Evolutionary conservation across 2,888 invertebrate genomes (phyloP), one percentile per base, ranked within the genome.

Genomic region (Miltochrista miniata): DNA sequence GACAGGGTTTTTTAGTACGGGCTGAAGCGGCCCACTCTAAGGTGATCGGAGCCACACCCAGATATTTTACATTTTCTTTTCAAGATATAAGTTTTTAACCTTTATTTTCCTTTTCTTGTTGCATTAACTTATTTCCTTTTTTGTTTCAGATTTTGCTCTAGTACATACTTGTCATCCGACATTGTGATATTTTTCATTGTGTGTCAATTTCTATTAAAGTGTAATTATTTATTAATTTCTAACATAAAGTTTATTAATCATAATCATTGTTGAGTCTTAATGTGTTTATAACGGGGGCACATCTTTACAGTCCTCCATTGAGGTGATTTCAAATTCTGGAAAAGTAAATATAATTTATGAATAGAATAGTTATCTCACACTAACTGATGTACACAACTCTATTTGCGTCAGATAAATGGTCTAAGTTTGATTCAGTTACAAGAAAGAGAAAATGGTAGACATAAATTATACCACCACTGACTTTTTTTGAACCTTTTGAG

Each of bases 81-180:
- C 10, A 8, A 31, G 4, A 4, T 24, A 24, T 24, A 24, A 24
- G 5, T 24, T 24, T 24, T 24, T 24, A 24, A 24, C 18, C 18
- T 24, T 24, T 5, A 24, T 2, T 24, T 24, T 24, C 2, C 5
- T 24, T 24, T 5, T 24, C 3, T 24, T 24, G 2, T 5, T 4
- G 18, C n/a, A n/a, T n/a, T n/a, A n/a, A n/a, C n/a, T n/a, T 24
- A 24, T 24, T 4, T 24, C 5, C 18, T 24, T 12, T 24, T 18
- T 13, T 11, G 5, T 85, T 84, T 54, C 82, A 85, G 86, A 83
- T 78, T 86, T 86, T 46, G 65, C 78, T 7, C 48, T 85, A 11
- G 76, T 78, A 12, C 59, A 74, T 40, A 72, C 73, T 45, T 82
- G 81, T 53, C 66, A 58, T 11, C 77, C 81, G 38, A 55, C 31